Base-by-base conservation (phyloP, 2,113 vertebrate species). In the Gymnogyps californianus region DNA sequence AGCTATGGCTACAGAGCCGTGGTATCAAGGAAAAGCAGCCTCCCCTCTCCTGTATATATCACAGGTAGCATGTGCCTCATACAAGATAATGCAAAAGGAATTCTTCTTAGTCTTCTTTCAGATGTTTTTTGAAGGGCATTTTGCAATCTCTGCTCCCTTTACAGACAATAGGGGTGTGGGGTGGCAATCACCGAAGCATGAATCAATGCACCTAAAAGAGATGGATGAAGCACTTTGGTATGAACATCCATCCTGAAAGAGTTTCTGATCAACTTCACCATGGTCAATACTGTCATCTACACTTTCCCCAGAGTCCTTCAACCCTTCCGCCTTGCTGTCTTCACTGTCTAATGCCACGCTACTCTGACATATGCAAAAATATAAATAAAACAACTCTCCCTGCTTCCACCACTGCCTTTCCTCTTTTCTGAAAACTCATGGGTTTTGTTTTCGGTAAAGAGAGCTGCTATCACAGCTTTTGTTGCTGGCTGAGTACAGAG, bases 51-150 rank as follows among this genome's bases (percentile, higher is more conserved):
- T 47, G 19, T 10, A 36, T 4, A 8, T 15, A 80, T 66, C 19
- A 71, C 6, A 8, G 19, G 22, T 8, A 67, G 42, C 19, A 62
- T 1, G 11, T 21, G 15, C 29, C 38, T 83, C 28, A 44, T 12
- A 36, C 0, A 2, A 36, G 34, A 42, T 31, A 76, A 71, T 0
- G 0, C 16, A 58, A 57, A 92, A 66, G 3, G 22, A 83, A 83
- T 16, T 34, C 13, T 2, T 44, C 25, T 65, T 22, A 44, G n/a
- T 29, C 51, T 71, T 88, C 34, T 44, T 83, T 25, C 51, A 58
- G 34, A 16, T 66, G 34, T 25, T 86, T 69, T 76, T 18, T 46
- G 58, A 87, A 84, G 18, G 40, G 21, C 11, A n/a, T 67, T 87
- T 67, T 80, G 18, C 47, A 96, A 64, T 28, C 34, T 77, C 36